phyloP scores from a whole-genome alignment of 2,888 invertebrate species.

The Oxyteleia sp. region DNA sequence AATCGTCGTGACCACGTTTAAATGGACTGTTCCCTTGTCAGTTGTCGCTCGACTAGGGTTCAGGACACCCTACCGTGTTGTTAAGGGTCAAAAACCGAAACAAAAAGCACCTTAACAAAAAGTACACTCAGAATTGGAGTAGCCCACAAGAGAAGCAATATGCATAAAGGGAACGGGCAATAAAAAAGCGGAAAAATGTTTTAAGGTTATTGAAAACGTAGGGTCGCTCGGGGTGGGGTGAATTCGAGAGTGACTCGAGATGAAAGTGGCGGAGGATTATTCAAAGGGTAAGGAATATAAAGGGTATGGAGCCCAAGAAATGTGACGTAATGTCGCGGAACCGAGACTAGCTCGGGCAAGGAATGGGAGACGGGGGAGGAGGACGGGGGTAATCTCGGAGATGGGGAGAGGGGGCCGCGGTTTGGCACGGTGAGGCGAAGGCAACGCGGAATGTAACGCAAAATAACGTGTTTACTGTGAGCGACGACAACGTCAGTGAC shows the following conservation, averaged over 20 bases:
- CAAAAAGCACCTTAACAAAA: not conserved
- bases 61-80: not conserved
- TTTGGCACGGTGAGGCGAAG: conserved; percentile 58
- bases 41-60: no score
- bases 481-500: conserved; percentile 69
- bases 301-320: conserved; percentile 44
- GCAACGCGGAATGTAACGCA: conserved; percentile 67
- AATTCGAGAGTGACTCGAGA: conserved; percentile 37
- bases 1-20: no score
- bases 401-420: conserved; percentile 18
- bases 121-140: not conserved
- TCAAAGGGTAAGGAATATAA: conserved; percentile 44
- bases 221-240: conserved; percentile 13
- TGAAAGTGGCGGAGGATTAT: conserved; percentile 48
- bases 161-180: conserved; percentile 17
- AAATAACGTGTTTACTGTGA: conserved; percentile 71
- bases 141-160: conserved; percentile 24
- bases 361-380: not conserved
- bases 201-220: conserved; percentile 39
- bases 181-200: conserved; percentile 35
- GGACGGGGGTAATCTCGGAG: conserved; percentile 3
- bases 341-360: not conserved
- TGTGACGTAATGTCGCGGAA: conserved; percentile 44
- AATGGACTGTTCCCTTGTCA: no score
- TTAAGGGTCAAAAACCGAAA: conserved; percentile 20